Base-by-base conservation (phyloP, 2,113 vertebrate species). In the Campylomormyrus tamandua region DNA sequence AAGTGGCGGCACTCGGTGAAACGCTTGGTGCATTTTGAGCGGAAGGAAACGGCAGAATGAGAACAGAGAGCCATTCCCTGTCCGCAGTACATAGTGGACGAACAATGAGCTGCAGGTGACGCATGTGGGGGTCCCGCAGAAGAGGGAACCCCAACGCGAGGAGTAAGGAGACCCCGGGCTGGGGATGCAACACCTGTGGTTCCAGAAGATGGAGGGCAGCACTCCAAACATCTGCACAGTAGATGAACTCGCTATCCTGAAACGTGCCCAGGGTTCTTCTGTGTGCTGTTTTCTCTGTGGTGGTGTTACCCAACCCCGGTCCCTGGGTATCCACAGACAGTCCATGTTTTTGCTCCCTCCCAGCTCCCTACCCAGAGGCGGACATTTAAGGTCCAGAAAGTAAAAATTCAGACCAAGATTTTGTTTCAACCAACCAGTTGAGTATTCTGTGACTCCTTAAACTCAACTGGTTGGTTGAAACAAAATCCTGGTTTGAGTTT, bases 41-140 rank as follows among this genome's bases (percentile, higher is more conserved):
- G 17, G 74, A 77, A 39, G 70, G 56, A 62, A 62, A 74, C 1
- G 11, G 10, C 66, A 19, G 74, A 80, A 80, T 19, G 10, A 70
- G 90, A 83, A 46, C 52, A 10, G 21, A 90, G 83, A 83, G n/a
- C 1, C 56, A 31, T 90, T 42, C 39, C 15, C 88, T 56, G 80
- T 87, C 88, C 0, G 10, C 56, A 88, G 56, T 2, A 90, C 89
- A 87, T 90, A 92, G 62, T 70, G 56, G 80, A 21, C 13, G 48
- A 90, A 35, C 46, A 91, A 89, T 31, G 42, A 53, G n/a, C 21
- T 90, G 70, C 89, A 87, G 91, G 91, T 50, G 53, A 90, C 87
- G 90, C 88, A 19, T 87, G 91, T 92, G 90, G 9, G 50, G 3
- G 2, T 31, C n/a, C 52, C 52, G 19, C 5, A 2, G 6, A 42